Base-by-base conservation (phyloP, 1,140 invertebrate genomes). In the Euschistus heros region DNA sequence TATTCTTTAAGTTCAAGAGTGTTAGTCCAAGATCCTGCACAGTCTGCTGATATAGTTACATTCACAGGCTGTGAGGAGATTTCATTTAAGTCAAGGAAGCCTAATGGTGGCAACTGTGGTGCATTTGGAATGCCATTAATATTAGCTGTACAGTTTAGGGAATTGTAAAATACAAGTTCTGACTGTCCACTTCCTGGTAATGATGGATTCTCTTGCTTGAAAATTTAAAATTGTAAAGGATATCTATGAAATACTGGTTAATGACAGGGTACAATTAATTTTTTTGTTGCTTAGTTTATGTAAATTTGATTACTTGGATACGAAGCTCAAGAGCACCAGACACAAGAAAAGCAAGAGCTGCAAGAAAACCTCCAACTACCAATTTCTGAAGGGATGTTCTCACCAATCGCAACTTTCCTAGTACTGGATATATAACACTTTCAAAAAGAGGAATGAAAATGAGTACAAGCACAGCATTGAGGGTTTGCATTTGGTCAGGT, bases 401-500 rank as follows among this genome's bases (percentile, higher is more conserved):
- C 2, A 85, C 78, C 8, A 79, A 33, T 18, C 77, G 72, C 26
- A 80, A 68, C 66, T 79, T 81, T 0, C 68, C 71, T n/a, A 84
- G 71, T 1, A 80, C 0, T 0, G 84, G 84, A 74, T 91, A 92
- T 17, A 92, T 68, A 1, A 78, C 26, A 47, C 74, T 82, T 70
- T 96, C 88, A 73, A 94, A 94, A 0, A 97, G 57, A 0, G 94
- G 93, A 70, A 97, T 94, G 47, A 96, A 83, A 1, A 84, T 72
- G 0, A 98, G 73, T 57, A 97, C 92, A 5, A 94, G 76, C 0
- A 97, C 72, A 0, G 94, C 90, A 74, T 94, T 94, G 1, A 94
- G 72, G 0, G 91, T 87, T 77, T 92, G 89, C 81, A 96, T 87
- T 75, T 96, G 93, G 75, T 97, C 93, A 0, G 94, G 89, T 68